phyloP scores from a whole-genome alignment of 1,140 invertebrate species.

The Drosophila bifasciata region DNA sequence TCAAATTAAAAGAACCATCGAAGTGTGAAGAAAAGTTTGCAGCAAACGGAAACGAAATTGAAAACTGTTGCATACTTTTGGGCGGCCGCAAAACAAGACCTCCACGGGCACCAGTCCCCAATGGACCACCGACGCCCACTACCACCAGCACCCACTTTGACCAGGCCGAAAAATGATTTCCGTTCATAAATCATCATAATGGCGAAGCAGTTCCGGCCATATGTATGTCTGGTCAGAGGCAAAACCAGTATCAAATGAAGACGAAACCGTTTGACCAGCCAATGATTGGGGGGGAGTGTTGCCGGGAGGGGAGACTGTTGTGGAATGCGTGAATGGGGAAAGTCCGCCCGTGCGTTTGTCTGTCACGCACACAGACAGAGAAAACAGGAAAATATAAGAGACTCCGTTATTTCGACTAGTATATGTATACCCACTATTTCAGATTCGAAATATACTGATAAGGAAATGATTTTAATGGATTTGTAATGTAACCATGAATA shows the following conservation, averaged over 20 bases:
- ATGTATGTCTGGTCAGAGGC: constrained; percentile 29
- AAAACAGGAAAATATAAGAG: constrained; percentile 17
- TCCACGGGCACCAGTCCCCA: not conserved
- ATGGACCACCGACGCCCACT: constrained; percentile 7
- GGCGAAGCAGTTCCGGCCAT: constrained; percentile 39
- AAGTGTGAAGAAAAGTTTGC: constrained; percentile 63
- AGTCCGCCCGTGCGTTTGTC: constrained; percentile 55
- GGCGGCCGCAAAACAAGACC: constrained; percentile 20
- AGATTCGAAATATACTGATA: not conserved
- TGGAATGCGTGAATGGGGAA: constrained; percentile 18
- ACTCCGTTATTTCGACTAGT: constrained; percentile 2
- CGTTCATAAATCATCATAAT: constrained; percentile 79
- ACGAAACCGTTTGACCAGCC: constrained; percentile 71
- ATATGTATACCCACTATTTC: constrained; percentile 7
- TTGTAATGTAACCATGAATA: no score
- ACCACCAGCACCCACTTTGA: no score
- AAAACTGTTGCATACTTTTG: constrained; percentile 73
- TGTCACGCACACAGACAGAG: constrained; percentile 50
- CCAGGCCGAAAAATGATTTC: constrained; percentile 69
- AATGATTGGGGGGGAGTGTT: constrained; percentile 21
- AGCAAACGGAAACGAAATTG: constrained; percentile 47
- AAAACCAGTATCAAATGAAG: constrained; percentile 64
- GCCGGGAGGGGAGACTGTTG: not conserved
- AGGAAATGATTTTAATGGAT: no score
- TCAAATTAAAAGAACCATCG: constrained; percentile 72